Evolutionary conservation across 2,888 invertebrate genomes (phyloP), one percentile per base, ranked within the genome.

Genomic region (Ferdinandea cuprea): DNA sequence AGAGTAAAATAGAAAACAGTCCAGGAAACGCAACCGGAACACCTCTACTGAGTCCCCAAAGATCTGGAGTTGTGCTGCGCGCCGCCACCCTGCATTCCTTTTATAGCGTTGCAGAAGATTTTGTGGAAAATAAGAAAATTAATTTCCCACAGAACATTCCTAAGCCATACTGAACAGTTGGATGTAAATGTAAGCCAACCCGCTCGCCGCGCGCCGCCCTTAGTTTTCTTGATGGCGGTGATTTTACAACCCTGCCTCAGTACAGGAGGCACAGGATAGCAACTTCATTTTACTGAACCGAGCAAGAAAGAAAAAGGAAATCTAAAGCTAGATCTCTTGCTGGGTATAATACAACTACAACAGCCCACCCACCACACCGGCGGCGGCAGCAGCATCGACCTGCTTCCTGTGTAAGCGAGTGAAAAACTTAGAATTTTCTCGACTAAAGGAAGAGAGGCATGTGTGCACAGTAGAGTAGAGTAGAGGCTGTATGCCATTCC

Each of bases 121-220:
- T 72, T 42, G 28, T 72, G 61, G 21, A 72, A 78, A 83, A 83
- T 83, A 72, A 66, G 78, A 78, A 78, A 83, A 83, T 73, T 83
- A 83, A 83, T 83, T 83, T 72, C 56, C 56, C 66, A 59, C 59
- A 81, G 77, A 59, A 72, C 21, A 50, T 46, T 56, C 32, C 28
- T 8, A 42, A 37, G 42, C n/a, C 40, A 13, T 54, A 11, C 15
- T 59, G 15, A 13, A 28, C n/a, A 5, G 35, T 37, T 1, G 15
- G 19, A 9, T 15, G 11, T 21, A 11, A 3, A 17, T 7, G 9
- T 4, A 2, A 17, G n/a, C n/a, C n/a, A n/a, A n/a, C n/a, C n/a
- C 17, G 8, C 15, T 11, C 17, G 13, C 32, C 56, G 46, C 32
- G 11, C 4, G 7, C 48, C 63, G 17, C 28, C 52, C 58, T 25